Percentiles rank a stretch among this genome's conserved stretches.
These are phyloP conservation scores for Ctenomys sociabilis DNA, from an alignment of 2,113 vertebrate species.

Conservation along the genomic window DNA sequence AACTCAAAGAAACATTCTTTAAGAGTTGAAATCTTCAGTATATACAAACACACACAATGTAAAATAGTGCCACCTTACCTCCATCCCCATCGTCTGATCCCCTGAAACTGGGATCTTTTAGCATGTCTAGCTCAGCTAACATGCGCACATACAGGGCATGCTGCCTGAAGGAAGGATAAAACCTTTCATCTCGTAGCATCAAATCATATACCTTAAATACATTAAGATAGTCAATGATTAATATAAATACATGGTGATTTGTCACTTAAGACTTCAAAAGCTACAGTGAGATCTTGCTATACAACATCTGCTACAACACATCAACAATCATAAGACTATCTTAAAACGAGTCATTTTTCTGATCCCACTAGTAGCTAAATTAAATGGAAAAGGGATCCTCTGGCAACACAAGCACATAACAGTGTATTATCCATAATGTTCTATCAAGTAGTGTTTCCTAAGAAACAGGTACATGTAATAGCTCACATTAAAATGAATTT, in stretches of 20 bases:
- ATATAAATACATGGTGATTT: constrained; percentile 9
- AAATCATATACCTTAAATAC: constrained; percentile 95
- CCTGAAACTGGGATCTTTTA: constrained; percentile 98
- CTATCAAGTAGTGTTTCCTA: not conserved
- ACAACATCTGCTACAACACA: constrained; percentile 5
- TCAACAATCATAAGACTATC: not conserved
- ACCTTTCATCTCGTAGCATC: constrained; percentile 97
- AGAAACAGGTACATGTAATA: not conserved
- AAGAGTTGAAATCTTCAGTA: not conserved
- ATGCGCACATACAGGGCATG: constrained; percentile 96
- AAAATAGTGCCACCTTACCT: constrained; percentile 83
- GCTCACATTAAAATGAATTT: constrained; percentile 48
- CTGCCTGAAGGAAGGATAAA: constrained; percentile 97
- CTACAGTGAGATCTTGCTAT: not conserved
- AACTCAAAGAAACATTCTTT: not conserved
- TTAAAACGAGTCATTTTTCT: not conserved
- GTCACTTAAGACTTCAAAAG: constrained; percentile 47
- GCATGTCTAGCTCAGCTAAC: constrained; percentile 98
- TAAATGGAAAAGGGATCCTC: not conserved
- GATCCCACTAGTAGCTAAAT: not conserved
- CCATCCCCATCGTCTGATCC: constrained; percentile 97
- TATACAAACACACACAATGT: not conserved
- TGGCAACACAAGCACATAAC: not conserved
- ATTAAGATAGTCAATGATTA: constrained; percentile 56
- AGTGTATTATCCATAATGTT: not conserved